phyloP scores from a whole-genome alignment of 1,140 invertebrate genomes.

The Drosophila busckii region DNA sequence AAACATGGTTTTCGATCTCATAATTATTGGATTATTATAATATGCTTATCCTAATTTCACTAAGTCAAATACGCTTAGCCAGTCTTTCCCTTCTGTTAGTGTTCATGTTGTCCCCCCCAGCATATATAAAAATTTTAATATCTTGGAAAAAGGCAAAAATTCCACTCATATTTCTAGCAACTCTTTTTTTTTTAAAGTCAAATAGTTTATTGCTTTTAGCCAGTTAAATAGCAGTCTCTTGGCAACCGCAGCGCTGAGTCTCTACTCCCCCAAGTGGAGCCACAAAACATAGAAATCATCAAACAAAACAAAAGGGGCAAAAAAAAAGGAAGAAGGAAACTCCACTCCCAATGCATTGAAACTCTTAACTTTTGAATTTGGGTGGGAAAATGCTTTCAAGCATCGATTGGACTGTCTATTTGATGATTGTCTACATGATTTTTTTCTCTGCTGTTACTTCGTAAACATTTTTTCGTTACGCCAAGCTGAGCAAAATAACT shows the following conservation, averaged over 20 bases:
- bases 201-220: neutral
- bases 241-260: neutral
- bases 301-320: neutral
- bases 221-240: constrained; percentile 1
- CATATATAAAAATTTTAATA: no score
- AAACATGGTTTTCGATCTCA: no score
- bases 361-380: constrained; percentile 6
- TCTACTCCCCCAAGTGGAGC: neutral
- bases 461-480: constrained; percentile 24
- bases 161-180: no score
- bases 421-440: constrained; percentile 43
- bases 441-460: constrained; percentile 16
- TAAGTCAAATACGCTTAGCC: no score
- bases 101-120: no score
- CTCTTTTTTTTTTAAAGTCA: no score
- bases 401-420: constrained; percentile 52
- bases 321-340: constrained; percentile 5
- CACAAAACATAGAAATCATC: constrained; percentile 1
- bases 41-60: no score
- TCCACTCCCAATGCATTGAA: constrained; percentile 7
- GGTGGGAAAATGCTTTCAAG: constrained; percentile 28
- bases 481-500: constrained; percentile 44
- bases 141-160: no score
- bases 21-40: no score
- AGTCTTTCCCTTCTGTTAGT: no score